Percentiles rank a stretch among this genome's conserved stretches.
phyloP scores from a whole-genome alignment of 2,797 vertebrate genomes.

The Rhinophrynus dorsalis region DNA sequence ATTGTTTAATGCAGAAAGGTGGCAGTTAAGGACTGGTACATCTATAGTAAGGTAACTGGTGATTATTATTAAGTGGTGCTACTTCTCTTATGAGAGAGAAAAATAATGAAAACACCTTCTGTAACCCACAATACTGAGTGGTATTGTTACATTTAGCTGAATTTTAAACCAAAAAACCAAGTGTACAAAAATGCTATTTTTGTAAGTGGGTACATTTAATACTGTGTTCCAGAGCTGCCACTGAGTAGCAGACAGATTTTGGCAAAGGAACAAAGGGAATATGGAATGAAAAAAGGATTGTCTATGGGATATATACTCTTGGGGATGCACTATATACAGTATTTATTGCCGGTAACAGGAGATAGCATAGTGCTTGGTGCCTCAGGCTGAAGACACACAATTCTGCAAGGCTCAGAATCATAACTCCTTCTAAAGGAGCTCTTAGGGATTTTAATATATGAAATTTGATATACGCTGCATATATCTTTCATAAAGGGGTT shows the following conservation, averaged over 20 bases:
- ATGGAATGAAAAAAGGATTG: neutral
- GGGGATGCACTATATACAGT: conserved; percentile 2
- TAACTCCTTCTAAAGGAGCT: conserved; percentile 8
- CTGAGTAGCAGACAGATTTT: neutral
- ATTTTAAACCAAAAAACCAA: too few relatives aligned
- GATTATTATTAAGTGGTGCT: too few relatives aligned
- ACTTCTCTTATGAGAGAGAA: neutral
- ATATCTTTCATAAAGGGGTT: conserved; percentile 13
- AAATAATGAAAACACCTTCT: neutral
- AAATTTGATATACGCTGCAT: neutral
- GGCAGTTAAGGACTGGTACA: too few relatives aligned
- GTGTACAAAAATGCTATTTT: too few relatives aligned
- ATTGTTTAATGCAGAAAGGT: too few relatives aligned
- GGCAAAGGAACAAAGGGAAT: conserved; percentile 6
- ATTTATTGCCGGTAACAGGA: neutral
- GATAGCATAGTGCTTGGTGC: neutral
- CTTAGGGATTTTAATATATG: conserved; percentile 8
- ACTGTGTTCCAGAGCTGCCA: neutral
- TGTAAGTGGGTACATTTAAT: too few relatives aligned
- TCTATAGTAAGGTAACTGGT: too few relatives aligned
- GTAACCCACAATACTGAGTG: neutral
- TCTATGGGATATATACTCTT: neutral
- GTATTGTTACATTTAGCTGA: neutral
- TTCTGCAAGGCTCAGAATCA: neutral
- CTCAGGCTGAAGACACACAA: neutral